A percentile compares a stretch with the other conserved stretches of the same genome.
Conservation (phyloP, 2,888 invertebrate species). For the Cistogaster globosa region DNA sequence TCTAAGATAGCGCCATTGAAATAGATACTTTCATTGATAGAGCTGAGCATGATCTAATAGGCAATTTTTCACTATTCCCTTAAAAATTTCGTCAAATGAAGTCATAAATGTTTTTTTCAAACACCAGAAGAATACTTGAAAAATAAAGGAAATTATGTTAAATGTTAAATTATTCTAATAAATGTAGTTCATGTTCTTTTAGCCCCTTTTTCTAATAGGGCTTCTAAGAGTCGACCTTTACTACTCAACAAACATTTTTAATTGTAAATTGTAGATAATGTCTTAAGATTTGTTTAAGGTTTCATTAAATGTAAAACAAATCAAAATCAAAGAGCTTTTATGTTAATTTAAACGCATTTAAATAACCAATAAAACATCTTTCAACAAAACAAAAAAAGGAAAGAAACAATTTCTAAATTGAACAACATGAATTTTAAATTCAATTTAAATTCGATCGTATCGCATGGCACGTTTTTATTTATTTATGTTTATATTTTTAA, state of each 20-base stretch:
- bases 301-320: conserved; percentile 46
- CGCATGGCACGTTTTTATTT: conserved; percentile 74
- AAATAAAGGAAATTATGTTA: too few relatives aligned
- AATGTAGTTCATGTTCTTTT: too few relatives aligned
- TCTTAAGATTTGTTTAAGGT: conserved; percentile 23
- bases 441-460: conserved; percentile 74
- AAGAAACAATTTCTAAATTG: conserved; percentile 29
- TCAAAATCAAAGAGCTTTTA: conserved; percentile 73
- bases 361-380: conserved; percentile 74
- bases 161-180: too few relatives aligned
- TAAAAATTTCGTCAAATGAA: too few relatives aligned
- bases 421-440: conserved; percentile 66
- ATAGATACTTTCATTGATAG: too few relatives aligned
- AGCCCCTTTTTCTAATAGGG: background rate
- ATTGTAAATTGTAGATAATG: background rate
- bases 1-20: too few relatives aligned
- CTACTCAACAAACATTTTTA: background rate
- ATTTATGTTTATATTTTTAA: conserved; percentile 32
- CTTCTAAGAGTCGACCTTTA: background rate
- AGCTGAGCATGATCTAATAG: too few relatives aligned
- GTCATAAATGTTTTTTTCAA: too few relatives aligned
- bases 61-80: too few relatives aligned
- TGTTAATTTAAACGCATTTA: conserved; percentile 82
- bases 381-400: conserved; percentile 16
- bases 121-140: too few relatives aligned